Base-by-base conservation (phyloP, 2,888 invertebrate species). In the Protophormia terraenovae region DNA sequence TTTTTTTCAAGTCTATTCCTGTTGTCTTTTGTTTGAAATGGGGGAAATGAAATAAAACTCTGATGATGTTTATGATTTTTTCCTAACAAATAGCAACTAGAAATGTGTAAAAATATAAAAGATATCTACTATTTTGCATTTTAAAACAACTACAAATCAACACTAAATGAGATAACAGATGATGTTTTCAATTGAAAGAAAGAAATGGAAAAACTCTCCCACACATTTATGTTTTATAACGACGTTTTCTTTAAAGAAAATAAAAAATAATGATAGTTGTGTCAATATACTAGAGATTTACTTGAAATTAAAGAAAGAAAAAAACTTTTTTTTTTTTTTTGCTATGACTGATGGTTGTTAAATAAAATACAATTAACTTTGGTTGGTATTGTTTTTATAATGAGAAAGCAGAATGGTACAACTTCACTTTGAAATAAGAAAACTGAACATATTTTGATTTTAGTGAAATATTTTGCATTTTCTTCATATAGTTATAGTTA, bases 191-290 rank as follows among this genome's bases (percentile, higher is more conserved):
- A 38, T 14, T 24, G 19, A 35, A 71, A 29, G 27, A 29, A 12
- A 45, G 19, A 24, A n/a, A 1, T 8, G 24, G 19, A 12, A 38
- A 71, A 76, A 73, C n/a, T 75, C 82, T 85, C 85, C 82, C 85
- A 85, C 82, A 82, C 71, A 75, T 58, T 79, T 82, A 82, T 81
- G 78, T 85, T 82, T 85, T 75, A 85, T 71, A 60, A 41, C 53
- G n/a, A 41, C 53, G n/a, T 69, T 78, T 38, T 29, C 7, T 55
- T 19, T 64, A 24, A 4, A 58, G 27, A 47, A 64, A n/a, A 41
- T 22, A 53, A 10, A 47, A 64, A 71, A 76, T 71, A 69, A 60
- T 85, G 77, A 85, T 73, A 50, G 64, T 80, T 85, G 38, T 75
- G 82, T 71, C 85, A 71, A 75, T 82, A 66, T 29, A 24, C 7